A percentile compares a stretch with the other conserved stretches of the same genome.
Evolutionary conservation across 2,888 invertebrate species (phyloP).

Genomic region (Brachypalpus laphriformis): DNA sequence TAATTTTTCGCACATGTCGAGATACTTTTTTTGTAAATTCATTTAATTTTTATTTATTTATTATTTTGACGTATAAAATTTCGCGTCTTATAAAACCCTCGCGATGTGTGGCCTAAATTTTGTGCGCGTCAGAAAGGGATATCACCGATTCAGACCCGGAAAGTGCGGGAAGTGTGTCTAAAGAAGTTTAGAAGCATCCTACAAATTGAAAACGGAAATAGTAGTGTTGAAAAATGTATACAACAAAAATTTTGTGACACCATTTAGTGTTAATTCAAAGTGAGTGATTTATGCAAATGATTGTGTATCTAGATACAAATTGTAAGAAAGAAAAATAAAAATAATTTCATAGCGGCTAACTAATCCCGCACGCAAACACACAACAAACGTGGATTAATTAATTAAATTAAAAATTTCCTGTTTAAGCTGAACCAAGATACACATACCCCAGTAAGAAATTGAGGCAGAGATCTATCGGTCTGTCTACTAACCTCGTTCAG

Average conservation of each 20-base stretch:
- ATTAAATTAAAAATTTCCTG: constrained; percentile 83
- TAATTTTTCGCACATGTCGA: background rate
- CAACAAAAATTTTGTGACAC: background rate
- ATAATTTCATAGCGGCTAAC: background rate
- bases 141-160: constrained; percentile 36
- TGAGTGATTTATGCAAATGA: constrained; percentile 12
- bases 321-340: constrained; percentile 1
- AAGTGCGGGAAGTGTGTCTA: constrained; percentile 27
- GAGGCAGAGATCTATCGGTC: constrained; percentile 18
- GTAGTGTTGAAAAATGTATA: constrained; percentile 6
- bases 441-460: constrained; percentile 4
- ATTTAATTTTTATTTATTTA: background rate
- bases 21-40: background rate
- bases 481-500: constrained; percentile 26
- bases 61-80: background rate
- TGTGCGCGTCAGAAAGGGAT: constrained; percentile 70
- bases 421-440: constrained; percentile 77
- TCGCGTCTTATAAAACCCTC: background rate
- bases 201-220: constrained; percentile 1
- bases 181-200: background rate
- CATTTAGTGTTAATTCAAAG: constrained; percentile 19
- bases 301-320: constrained; percentile 15
- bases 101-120: constrained; percentile 50
- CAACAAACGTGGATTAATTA: constrained; percentile 79
- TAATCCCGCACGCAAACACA: constrained; percentile 24